These are phyloP conservation scores for Malacoraja senta DNA, from an alignment of 2,797 vertebrate genomes.

Conservation along the genomic window DNA sequence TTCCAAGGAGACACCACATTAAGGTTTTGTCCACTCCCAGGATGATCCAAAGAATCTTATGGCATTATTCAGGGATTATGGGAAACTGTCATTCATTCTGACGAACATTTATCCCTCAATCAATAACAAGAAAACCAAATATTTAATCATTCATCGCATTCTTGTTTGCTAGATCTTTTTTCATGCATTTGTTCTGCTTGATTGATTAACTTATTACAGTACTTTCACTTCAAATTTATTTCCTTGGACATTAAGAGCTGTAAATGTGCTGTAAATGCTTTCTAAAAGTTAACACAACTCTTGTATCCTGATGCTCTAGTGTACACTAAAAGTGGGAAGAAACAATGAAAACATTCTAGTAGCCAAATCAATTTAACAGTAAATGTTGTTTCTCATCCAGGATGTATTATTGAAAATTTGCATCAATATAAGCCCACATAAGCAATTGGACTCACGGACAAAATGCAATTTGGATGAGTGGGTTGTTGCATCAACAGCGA, in stretches of 20 bases:
- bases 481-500: neutral
- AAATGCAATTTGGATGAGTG: neutral
- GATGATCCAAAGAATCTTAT: neutral
- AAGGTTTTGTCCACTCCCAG: neutral
- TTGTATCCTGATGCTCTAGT: neutral
- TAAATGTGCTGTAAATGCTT: neutral
- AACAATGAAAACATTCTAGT: neutral
- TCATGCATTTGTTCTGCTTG: neutral
- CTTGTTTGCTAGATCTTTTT: neutral
- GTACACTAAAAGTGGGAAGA: neutral
- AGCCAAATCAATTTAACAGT: neutral
- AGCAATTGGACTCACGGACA: neutral
- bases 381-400: neutral
- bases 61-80: neutral
- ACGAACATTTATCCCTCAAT: neutral
- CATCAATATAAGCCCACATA: neutral
- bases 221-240: neutral
- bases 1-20: neutral
- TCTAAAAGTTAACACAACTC: neutral
- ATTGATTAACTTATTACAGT: neutral
- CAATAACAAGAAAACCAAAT: neutral
- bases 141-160: neutral
- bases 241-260: neutral
- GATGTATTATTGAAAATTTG: neutral
- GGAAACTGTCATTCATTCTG: neutral